Conservation (phyloP, 2,113 vertebrate genomes). For the Spermophilus dauricus region DNA sequence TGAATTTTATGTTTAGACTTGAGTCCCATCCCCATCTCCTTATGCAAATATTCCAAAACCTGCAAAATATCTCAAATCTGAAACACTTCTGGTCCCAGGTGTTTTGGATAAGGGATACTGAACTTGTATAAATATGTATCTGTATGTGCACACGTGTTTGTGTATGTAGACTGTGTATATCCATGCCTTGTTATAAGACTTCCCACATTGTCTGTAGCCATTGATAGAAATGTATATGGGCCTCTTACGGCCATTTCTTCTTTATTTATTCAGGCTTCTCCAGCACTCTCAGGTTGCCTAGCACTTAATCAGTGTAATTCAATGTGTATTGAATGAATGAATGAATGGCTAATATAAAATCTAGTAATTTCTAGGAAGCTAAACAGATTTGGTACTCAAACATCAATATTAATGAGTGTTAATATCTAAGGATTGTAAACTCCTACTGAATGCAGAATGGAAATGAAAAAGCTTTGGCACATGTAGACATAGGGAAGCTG, state of each 20-base stretch:
- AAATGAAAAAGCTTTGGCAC: neutral
- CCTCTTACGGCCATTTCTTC: neutral
- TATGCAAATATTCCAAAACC: neutral
- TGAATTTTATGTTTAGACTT: neutral
- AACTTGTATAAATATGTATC: neutral
- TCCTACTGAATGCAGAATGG: neutral
- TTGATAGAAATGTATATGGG: neutral
- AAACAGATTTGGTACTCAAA: slow-evolving; percentile 48
- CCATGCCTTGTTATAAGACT: neutral
- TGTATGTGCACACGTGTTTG: fast-evolving
- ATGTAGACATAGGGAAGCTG: fast-evolving
- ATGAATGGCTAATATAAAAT: slow-evolving; percentile 44
- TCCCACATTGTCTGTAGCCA: neutral
- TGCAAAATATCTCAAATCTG: neutral
- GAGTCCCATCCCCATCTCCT: neutral
- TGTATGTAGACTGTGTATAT: neutral
- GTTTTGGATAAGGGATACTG: neutral
- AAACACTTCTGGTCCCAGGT: neutral
- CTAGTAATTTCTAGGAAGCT: slow-evolving; percentile 62
- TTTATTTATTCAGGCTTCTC: neutral
- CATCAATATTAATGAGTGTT: slow-evolving; percentile 55
- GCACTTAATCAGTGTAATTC: slow-evolving; percentile 55
- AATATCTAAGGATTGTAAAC: slow-evolving; percentile 58
- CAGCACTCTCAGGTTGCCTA: neutral
- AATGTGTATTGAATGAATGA: slow-evolving; percentile 25